Percentiles rank a stretch among this genome's conserved stretches.
Conservation (phyloP, 35 echinoderm and acorn worm species). For the Apostichopus californicus region DNA sequence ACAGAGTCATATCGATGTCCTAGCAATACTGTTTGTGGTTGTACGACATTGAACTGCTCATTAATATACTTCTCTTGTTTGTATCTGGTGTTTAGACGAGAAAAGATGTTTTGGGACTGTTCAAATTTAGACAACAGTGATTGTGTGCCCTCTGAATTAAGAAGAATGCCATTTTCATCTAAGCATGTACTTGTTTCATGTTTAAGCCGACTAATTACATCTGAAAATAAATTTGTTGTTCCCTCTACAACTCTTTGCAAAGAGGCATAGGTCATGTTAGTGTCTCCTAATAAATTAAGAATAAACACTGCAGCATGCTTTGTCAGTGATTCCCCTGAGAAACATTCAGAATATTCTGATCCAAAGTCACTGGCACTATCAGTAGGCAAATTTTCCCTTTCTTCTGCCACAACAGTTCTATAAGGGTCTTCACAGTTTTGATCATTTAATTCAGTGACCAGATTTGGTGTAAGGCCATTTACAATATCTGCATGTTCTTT, state of each 20-base stretch:
- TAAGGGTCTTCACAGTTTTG: no score
- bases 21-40: background rate
- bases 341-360: no score
- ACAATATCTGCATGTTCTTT: no score
- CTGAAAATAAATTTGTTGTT: background rate
- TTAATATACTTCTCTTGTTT: slow-evolving; percentile 7
- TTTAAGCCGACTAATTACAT: background rate
- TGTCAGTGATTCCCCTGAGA: no score
- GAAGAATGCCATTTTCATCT: no score
- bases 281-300: background rate
- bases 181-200: no score
- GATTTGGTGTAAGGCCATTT: no score
- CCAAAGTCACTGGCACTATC: no score
- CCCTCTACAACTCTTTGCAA: slow-evolving; percentile 3
- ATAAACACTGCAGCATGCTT: slow-evolving; percentile 27
- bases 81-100: background rate
- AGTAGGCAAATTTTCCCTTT: no score
- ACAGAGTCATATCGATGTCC: slow-evolving; percentile 1
- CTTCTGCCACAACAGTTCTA: no score
- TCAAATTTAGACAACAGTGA: background rate
- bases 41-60: background rate
- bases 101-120: background rate
- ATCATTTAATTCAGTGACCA: no score
- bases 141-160: no score
- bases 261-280: slow-evolving; percentile 22